Conservation (phyloP, 2,888 invertebrate species). For the Aphodius sticticus region DNA sequence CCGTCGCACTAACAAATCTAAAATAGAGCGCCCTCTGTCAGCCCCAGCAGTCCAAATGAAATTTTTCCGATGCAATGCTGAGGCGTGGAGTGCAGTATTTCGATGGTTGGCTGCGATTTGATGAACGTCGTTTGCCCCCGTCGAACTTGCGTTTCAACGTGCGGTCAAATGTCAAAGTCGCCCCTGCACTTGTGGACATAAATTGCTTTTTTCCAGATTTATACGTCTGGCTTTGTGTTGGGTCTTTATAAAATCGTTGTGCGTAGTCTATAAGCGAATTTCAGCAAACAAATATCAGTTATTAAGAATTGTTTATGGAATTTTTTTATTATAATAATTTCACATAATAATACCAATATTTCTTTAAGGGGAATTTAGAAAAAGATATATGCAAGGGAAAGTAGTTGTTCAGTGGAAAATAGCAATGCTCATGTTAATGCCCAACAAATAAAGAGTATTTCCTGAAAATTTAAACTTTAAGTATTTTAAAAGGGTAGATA, state of each 20-base stretch:
- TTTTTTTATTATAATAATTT: too few species aligned
- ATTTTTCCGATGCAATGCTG: constrained; percentile 25
- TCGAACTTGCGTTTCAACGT: constrained; percentile 36
- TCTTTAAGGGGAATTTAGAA: too few species aligned
- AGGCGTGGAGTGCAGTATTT: constrained; percentile 28
- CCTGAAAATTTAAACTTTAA: too few species aligned
- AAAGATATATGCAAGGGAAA: too few species aligned
- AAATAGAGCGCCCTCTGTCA: constrained; percentile 37
- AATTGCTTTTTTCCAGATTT: background rate
- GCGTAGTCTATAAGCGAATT: too few species aligned
- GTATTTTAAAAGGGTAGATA: too few species aligned
- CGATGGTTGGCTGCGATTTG: constrained; percentile 47
- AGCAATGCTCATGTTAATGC: too few species aligned
- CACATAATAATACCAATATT: too few species aligned
- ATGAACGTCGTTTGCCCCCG: constrained; percentile 53
- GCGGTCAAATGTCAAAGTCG: constrained; percentile 27
- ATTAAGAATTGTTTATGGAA: too few species aligned
- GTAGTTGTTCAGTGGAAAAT: too few species aligned
- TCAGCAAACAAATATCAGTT: too few species aligned
- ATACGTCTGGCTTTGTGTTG: background rate
- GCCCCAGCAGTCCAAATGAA: constrained; percentile 30
- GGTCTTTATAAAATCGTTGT: background rate
- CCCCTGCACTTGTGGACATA: constrained; percentile 7
- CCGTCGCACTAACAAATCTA: constrained; percentile 29
- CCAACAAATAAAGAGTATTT: too few species aligned